Percentiles rank a stretch among this genome's conserved stretches.
phyloP scores from a whole-genome alignment of 2,888 invertebrate genomes.

The Orgyia antiqua region DNA sequence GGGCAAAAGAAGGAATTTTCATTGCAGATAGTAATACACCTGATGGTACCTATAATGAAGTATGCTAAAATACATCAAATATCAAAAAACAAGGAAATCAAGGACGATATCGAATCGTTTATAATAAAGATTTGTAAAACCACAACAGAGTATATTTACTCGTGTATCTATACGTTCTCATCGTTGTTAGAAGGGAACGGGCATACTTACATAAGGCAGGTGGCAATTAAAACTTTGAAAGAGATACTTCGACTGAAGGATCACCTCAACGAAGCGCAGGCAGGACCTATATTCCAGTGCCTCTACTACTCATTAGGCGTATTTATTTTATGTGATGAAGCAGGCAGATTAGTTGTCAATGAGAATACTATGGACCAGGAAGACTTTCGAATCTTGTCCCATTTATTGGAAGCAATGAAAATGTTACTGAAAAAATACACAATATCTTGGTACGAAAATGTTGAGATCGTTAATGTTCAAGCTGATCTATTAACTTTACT shows the following conservation, averaged over 20 bases:
- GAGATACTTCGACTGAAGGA: conserved; percentile 30
- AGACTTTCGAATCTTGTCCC: conserved; percentile 28
- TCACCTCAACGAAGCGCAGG: conserved; percentile 29
- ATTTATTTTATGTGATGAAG: conserved; percentile 28
- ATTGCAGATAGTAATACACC: neutral
- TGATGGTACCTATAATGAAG: neutral
- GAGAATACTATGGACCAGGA: conserved; percentile 25
- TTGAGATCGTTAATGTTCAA: conserved; percentile 35
- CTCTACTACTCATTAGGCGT: conserved; percentile 33
- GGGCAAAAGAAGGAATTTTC: conserved; percentile 28
- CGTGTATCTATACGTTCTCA: conserved; percentile 22
- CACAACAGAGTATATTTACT: conserved; percentile 29
- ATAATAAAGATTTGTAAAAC: conserved; percentile 18
- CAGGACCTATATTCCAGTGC: conserved; percentile 33
- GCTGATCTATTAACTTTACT: conserved; percentile 33
- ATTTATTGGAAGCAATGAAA: conserved; percentile 28
- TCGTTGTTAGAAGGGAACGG: conserved; percentile 17
- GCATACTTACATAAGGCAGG: conserved; percentile 9
- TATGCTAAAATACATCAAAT: conserved; percentile 23
- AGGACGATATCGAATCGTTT: conserved; percentile 18
- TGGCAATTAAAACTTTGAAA: conserved; percentile 23
- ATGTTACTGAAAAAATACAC: conserved; percentile 37
- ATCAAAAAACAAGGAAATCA: conserved; percentile 15
- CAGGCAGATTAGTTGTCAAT: conserved; percentile 22
- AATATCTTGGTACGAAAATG: conserved; percentile 39